Percentiles rank a stretch among this genome's conserved stretches.
Evolutionary conservation across 1,140 invertebrate genomes (phyloP).

Genomic region (Orius insidiosus): DNA sequence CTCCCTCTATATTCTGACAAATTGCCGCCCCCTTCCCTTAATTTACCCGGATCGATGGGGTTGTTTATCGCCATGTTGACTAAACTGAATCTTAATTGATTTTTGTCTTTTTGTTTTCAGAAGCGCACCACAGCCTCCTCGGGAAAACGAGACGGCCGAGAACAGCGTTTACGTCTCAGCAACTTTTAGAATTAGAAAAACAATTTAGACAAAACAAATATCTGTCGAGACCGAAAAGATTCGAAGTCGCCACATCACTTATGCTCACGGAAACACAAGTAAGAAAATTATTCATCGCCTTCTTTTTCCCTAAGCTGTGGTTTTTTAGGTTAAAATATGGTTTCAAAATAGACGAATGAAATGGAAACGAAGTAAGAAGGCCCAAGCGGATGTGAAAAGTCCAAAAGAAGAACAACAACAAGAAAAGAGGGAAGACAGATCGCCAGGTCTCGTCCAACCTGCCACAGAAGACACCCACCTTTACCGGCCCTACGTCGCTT

Average conservation of each 20-base stretch:
- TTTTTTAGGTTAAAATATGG: slow-evolving; percentile 86
- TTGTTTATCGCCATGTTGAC: too few species aligned
- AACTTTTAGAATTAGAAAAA: slow-evolving; percentile 91
- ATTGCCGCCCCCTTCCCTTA: too few species aligned
- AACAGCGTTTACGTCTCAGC: slow-evolving; percentile 96
- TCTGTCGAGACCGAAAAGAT: slow-evolving; percentile 90
- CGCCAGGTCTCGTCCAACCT: not conserved
- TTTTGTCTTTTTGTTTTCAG: slow-evolving; percentile 25
- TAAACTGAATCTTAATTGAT: too few species aligned
- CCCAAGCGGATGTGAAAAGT: slow-evolving; percentile 55
- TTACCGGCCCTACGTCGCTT: slow-evolving; percentile 13
- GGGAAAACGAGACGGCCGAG: slow-evolving; percentile 90
- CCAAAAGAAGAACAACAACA: not conserved
- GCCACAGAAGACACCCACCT: slow-evolving; percentile 8
- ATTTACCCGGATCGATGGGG: too few species aligned
- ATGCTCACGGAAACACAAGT: slow-evolving; percentile 98
- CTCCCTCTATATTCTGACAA: too few species aligned
- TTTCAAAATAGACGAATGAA: slow-evolving; percentile 92
- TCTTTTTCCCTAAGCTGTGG: too few species aligned
- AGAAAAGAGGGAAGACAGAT: not conserved
- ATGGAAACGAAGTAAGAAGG: slow-evolving; percentile 88
- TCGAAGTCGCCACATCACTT: slow-evolving; percentile 93
- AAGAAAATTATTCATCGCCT: slow-evolving; percentile 17
- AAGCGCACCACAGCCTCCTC: slow-evolving; percentile 58
- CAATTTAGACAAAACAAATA: slow-evolving; percentile 99